These are phyloP conservation scores for Eupithecia inturbata DNA, from an alignment of 2,888 invertebrate genomes.

Conservation along the genomic window DNA sequence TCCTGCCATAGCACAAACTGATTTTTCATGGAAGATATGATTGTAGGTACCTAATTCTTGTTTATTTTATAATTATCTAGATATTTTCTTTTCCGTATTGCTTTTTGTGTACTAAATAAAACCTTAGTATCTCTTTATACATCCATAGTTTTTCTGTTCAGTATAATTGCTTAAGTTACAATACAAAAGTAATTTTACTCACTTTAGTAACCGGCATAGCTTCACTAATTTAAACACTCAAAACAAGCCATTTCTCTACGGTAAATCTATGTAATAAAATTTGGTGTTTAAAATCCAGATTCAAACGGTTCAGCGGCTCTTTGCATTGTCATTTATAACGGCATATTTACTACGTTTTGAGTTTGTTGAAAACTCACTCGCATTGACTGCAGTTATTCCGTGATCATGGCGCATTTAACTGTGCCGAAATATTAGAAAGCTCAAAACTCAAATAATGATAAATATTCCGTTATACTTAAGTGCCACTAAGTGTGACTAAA, in stretches of 20 bases:
- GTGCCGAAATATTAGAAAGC: too few relatives aligned
- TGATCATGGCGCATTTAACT: too few relatives aligned
- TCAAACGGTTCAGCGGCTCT: neutral
- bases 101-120: neutral
- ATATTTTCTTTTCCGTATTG: neutral
- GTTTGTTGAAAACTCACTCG: too few relatives aligned
- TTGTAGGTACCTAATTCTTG: neutral
- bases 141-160: too few relatives aligned
- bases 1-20: neutral
- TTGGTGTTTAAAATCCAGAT: neutral
- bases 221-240: neutral
- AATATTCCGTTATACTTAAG: too few relatives aligned
- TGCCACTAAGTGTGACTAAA: too few relatives aligned
- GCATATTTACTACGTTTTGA: too few relatives aligned
- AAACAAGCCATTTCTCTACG: neutral
- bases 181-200: neutral
- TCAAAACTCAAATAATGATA: too few relatives aligned
- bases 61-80: neutral
- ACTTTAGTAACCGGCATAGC: neutral
- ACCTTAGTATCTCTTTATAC: neutral
- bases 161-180: neutral
- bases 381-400: too few relatives aligned
- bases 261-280: neutral
- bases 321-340: too few relatives aligned
- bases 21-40: neutral